Conservation (phyloP, 2,113 vertebrate genomes). For the Lepisosteus osseus region DNA sequence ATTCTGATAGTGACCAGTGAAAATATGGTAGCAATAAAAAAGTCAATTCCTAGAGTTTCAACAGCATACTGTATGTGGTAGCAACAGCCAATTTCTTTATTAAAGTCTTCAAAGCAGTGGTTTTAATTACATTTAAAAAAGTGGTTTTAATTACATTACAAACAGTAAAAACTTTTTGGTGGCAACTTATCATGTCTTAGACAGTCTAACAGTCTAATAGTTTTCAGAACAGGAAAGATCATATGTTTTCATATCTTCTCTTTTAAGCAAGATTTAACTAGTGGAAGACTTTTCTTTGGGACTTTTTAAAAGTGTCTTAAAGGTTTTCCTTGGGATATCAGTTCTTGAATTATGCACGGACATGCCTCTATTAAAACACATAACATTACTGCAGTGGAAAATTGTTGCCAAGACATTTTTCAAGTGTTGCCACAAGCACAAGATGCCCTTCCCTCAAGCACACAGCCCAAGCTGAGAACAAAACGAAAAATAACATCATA, state of each 20-base stretch:
- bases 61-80: no score
- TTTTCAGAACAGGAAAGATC: not conserved
- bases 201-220: not conserved
- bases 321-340: not conserved
- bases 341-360: not conserved
- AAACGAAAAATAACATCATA: slow-evolving; percentile 45
- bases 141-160: no score
- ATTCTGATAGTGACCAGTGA: no score
- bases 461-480: slow-evolving; percentile 31
- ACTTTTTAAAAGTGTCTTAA: not conserved
- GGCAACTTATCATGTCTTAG: no score
- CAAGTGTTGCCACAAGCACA: slow-evolving; percentile 35
- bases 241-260: not conserved
- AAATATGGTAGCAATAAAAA: no score
- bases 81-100: no score
- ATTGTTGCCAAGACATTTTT: slow-evolving; percentile 30
- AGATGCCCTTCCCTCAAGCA: slow-evolving; percentile 26
- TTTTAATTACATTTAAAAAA: no score
- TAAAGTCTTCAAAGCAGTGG: no score
- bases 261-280: not conserved
- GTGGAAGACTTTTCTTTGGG: not conserved
- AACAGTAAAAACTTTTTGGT: no score
- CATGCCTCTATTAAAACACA: no score
- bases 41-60: no score
- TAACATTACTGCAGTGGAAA: slow-evolving; percentile 15